A percentile compares a stretch with the other conserved stretches of the same genome.
These are phyloP conservation scores for Metacarcinus magister DNA, from an alignment of 2,888 invertebrate genomes.

Conservation along the genomic window DNA sequence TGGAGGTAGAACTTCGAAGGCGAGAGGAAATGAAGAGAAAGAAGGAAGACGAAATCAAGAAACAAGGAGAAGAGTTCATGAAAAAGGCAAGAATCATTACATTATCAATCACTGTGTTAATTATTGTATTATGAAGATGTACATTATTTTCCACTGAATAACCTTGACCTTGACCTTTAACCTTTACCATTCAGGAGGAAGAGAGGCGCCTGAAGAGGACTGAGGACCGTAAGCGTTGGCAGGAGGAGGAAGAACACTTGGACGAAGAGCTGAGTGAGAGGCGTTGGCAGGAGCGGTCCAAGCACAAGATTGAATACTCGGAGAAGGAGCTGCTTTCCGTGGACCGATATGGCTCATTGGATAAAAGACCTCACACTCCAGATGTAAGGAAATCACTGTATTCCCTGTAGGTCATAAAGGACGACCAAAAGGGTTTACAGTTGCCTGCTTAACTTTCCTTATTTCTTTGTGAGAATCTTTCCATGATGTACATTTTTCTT, in stretches of 20 bases:
- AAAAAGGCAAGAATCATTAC: conserved; percentile 80
- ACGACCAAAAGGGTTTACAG: neutral
- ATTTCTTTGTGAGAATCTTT: neutral
- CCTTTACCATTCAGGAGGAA: conserved; percentile 76
- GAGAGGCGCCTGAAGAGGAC: conserved; percentile 72
- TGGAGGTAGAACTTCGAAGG: conserved; percentile 65
- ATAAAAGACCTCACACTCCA: conserved; percentile 63
- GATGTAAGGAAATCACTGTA: conserved; percentile 67
- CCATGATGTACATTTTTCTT: neutral
- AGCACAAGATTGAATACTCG: conserved; percentile 68
- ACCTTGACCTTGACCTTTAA: neutral
- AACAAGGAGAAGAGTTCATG: conserved; percentile 82
- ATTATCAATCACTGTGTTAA: neutral
- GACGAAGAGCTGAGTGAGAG: conserved; percentile 79
- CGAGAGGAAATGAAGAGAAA: conserved; percentile 73
- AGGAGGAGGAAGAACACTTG: conserved; percentile 83
- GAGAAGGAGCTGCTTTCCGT: conserved; percentile 71
- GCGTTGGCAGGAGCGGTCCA: conserved; percentile 72
- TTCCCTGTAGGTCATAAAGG: too few relatives aligned
- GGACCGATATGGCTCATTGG: conserved; percentile 71
- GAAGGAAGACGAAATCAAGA: conserved; percentile 82
- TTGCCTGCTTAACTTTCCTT: neutral
- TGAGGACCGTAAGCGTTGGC: conserved; percentile 81
- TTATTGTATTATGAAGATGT: neutral
- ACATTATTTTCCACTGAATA: neutral